Base-by-base conservation (phyloP, 2,113 vertebrate species). In the Pluvianellus socialis region DNA sequence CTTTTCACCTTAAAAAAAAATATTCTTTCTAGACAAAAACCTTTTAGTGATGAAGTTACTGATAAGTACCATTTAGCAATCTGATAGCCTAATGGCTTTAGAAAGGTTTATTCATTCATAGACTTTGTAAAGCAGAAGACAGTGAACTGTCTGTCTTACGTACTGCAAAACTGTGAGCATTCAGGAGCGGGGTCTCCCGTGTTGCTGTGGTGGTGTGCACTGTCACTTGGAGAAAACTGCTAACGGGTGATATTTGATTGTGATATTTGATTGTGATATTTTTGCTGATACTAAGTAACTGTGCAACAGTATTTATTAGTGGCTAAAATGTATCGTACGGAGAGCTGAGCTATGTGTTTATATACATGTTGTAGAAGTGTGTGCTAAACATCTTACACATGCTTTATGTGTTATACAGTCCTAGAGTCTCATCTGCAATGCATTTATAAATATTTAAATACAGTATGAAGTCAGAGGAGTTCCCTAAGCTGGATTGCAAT, bases 371-470 rank as follows among this genome's bases (percentile, higher is more conserved):
- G 53, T n/a, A 88, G 67, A 71, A 86, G 71, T 3, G 2, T 83
- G 59, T 86, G 75, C 68, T 88, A 53, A 90, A 83, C 38, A 32
- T 70, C 75, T 76, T 92, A 88, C 91, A 83, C 88, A 83, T 77
- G 59, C 42, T 79, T 49, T 61, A 12, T 50, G 38, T 73, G 67
- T 86, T 87, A 49, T 3, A 30, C 79, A 80, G 14, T 92, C 40
- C 71, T 44, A n/a, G 56, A 88, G 65, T n/a, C 75, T 73, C 66
- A 71, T 80, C 82, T 90, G 88, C 83, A 93, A 92, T 74, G 45
- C n/a, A 8, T 74, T 94, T 90, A 70, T 93, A 92, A 95, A 94
- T 93, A 71, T 90, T 95, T 86, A 90, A 94, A 83, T 88, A 50
- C 61, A n/a, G 55, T 79, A 40, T 67, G 62, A 76, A 95, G 58